Evolutionary conservation across 92 coral and sea anemone species (phyloP).

Genomic region (Zoanthus solanderi): DNA sequence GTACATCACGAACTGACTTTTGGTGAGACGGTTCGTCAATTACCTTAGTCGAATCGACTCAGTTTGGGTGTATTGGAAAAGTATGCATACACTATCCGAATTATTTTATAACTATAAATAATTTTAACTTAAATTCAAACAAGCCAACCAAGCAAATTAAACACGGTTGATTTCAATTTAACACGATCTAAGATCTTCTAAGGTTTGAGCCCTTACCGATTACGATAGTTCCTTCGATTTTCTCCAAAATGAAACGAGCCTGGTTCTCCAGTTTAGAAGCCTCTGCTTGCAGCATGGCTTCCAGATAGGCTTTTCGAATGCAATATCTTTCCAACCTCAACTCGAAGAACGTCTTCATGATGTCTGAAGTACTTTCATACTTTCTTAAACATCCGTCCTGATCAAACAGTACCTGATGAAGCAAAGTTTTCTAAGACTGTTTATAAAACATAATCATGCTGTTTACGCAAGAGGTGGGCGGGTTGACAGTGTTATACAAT

Average conservation of each 20-base stretch:
- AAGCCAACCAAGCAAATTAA: too few species aligned
- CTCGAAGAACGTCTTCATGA: constrained; percentile 79
- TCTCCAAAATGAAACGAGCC: constrained; percentile 95
- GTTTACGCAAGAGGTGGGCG: too few species aligned
- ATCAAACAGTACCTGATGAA: constrained; percentile 88
- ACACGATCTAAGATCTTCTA: background rate
- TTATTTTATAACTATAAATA: too few species aligned
- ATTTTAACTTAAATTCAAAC: too few species aligned
- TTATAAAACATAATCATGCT: too few species aligned
- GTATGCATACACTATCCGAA: too few species aligned
- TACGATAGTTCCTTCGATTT: constrained; percentile 89
- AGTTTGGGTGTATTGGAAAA: too few species aligned
- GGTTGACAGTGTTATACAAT: too few species aligned
- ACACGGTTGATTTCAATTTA: too few species aligned
- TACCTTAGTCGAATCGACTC: too few species aligned
- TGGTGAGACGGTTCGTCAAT: too few species aligned
- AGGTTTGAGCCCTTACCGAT: constrained; percentile 67
- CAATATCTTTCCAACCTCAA: constrained; percentile 84
- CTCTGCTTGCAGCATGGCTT: constrained; percentile 93
- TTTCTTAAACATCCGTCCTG: constrained; percentile 90
- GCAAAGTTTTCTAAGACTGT: background rate
- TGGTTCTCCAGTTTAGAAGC: constrained; percentile 84
- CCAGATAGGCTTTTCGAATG: constrained; percentile 89
- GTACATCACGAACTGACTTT: too few species aligned
- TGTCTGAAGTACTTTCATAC: constrained; percentile 75